Percentiles rank a stretch among this genome's conserved stretches.
Evolutionary conservation across 2,113 vertebrate species (phyloP).

Genomic region (Toxotes jaculatrix): DNA sequence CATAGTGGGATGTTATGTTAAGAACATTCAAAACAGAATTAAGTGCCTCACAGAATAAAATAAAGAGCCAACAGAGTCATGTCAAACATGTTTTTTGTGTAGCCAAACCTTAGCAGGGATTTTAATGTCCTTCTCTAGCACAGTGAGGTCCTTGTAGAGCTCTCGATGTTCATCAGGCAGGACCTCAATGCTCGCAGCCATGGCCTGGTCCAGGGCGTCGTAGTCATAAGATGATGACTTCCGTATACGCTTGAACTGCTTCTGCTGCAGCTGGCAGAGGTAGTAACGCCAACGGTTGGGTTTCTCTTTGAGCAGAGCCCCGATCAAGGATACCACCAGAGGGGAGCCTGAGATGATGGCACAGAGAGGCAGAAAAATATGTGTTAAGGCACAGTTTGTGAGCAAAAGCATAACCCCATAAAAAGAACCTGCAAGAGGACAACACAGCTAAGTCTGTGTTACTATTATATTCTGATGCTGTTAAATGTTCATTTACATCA

Average conservation of each 20-base stretch:
- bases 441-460: background rate
- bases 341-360: conserved; percentile 88
- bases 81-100: background rate
- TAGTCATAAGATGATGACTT: conserved; percentile 98
- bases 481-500: background rate
- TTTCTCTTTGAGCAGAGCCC: conserved; percentile 93
- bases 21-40: no score
- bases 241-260: conserved; percentile 95
- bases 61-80: background rate
- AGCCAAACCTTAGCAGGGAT: conserved; percentile 92
- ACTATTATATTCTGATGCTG: background rate
- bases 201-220: conserved; percentile 97
- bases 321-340: conserved; percentile 95
- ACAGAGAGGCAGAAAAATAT: background rate
- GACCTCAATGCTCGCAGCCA: conserved; percentile 96
- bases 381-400: background rate
- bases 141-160: conserved; percentile 93
- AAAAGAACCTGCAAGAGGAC: background rate
- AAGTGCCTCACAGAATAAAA: background rate
- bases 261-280: conserved; percentile 92
- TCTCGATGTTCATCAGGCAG: conserved; percentile 87
- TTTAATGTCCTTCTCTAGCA: conserved; percentile 94
- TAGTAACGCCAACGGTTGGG: conserved; percentile 96
- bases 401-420: background rate
- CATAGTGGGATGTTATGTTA: background rate